Conservation (phyloP, 2,888 invertebrate species). For the Trachelus iudaicus region DNA sequence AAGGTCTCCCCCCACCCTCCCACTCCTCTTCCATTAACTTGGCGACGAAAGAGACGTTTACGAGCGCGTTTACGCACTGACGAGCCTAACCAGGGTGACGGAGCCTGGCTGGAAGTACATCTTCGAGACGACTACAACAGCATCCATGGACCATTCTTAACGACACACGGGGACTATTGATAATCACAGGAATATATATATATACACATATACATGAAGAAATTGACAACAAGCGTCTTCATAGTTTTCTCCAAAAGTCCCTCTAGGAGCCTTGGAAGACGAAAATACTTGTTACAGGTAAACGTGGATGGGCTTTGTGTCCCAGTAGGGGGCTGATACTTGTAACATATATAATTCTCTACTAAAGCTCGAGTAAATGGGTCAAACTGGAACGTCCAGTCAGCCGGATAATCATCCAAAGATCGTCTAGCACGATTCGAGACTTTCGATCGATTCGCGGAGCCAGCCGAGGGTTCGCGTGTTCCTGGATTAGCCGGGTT, state of each 20-base stretch:
- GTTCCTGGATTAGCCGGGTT: conserved; percentile 4
- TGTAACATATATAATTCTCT: not conserved
- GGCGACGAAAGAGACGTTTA: conserved; percentile 12
- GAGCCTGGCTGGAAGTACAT: not conserved
- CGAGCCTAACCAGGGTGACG: conserved; percentile 5
- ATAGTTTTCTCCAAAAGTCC: no score
- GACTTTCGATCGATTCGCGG: not conserved
- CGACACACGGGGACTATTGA: not conserved
- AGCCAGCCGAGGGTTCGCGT: not conserved
- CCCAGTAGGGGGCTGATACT: no score
- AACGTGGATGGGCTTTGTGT: no score
- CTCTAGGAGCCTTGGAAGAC: no score
- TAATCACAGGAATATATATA: not conserved
- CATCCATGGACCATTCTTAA: not conserved
- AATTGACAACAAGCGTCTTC: no score
- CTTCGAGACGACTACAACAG: not conserved
- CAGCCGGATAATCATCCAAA: not conserved
- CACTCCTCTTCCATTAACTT: not conserved
- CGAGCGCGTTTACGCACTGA: conserved; percentile 15
- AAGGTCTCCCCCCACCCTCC: not conserved
- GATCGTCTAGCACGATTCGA: not conserved
- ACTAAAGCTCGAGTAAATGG: not conserved
- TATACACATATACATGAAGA: no score
- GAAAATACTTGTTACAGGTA: no score
- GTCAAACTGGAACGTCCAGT: not conserved